These are phyloP conservation scores for Hassar affinis DNA, from an alignment of 2,113 vertebrate genomes.

Conservation along the genomic window DNA sequence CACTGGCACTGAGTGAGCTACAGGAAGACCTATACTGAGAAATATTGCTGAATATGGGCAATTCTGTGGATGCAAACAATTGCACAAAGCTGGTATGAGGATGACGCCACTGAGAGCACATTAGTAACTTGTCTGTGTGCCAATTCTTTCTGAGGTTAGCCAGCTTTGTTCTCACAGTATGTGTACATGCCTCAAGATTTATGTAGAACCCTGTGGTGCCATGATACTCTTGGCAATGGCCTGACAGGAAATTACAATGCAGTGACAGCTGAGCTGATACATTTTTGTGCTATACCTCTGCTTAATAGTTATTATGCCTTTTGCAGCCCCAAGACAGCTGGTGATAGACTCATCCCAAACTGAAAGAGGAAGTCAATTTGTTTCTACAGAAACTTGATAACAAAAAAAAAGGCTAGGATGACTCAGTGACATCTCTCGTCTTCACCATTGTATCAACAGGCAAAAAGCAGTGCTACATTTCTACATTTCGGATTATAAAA, in stretches of 20 bases:
- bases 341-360: constrained; percentile 38
- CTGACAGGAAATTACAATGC: constrained; percentile 39
- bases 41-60: not conserved
- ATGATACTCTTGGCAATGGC: constrained; percentile 40
- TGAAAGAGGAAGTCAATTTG: constrained; percentile 42
- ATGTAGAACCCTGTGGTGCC: constrained; percentile 39
- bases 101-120: constrained; percentile 1
- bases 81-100: constrained; percentile 21
- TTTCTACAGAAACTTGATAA: constrained; percentile 29
- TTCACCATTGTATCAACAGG: constrained; percentile 10
- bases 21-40: constrained; percentile 11
- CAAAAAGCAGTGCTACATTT: constrained; percentile 8
- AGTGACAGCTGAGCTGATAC: constrained; percentile 27
- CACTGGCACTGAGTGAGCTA: constrained; percentile 1
- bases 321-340: constrained; percentile 24
- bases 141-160: constrained; percentile 19
- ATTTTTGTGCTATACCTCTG: constrained; percentile 38
- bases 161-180: constrained; percentile 16
- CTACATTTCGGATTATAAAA: constrained; percentile 4
- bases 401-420: not conserved
- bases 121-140: constrained; percentile 12
- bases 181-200: constrained; percentile 17
- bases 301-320: constrained; percentile 26
- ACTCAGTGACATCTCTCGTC: constrained; percentile 21
- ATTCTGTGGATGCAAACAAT: constrained; percentile 12